Conservation (phyloP, 92 coral and sea anemone species). For the Actinernus sp. region DNA sequence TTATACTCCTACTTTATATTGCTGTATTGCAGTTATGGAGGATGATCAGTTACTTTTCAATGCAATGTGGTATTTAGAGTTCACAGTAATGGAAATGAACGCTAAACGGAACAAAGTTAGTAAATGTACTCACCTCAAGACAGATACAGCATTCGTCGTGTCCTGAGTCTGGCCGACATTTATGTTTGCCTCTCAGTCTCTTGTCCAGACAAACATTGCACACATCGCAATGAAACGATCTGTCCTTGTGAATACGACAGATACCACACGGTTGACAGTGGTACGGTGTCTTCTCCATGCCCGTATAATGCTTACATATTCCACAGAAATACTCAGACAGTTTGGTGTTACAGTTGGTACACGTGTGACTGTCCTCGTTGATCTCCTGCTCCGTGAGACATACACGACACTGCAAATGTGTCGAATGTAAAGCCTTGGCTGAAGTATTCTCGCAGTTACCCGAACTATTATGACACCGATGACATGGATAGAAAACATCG, state of each 20-base stretch:
- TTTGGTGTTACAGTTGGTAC: constrained; percentile 58
- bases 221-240: constrained; percentile 86
- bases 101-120: too few relatives aligned
- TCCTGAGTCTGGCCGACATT: constrained; percentile 85
- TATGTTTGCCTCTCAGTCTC: constrained; percentile 75
- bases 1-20: too few relatives aligned
- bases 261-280: constrained; percentile 93
- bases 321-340: constrained; percentile 85
- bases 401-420: constrained; percentile 58
- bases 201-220: constrained; percentile 90
- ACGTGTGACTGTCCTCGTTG: constrained; percentile 59
- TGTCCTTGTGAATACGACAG: constrained; percentile 81
- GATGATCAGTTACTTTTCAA: too few relatives aligned
- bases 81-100: too few relatives aligned
- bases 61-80: neutral
- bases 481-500: constrained; percentile 71
- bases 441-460: constrained; percentile 50
- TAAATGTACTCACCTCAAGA: constrained; percentile 77
- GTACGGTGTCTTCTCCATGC: constrained; percentile 71
- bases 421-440: constrained; percentile 68
- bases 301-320: constrained; percentile 82
- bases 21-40: too few relatives aligned
- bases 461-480: constrained; percentile 91
- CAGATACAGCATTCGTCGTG: constrained; percentile 95
- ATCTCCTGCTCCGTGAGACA: constrained; percentile 80